Conservation (phyloP, 2,113 vertebrate species). For the Benitochromis conjunctus region DNA sequence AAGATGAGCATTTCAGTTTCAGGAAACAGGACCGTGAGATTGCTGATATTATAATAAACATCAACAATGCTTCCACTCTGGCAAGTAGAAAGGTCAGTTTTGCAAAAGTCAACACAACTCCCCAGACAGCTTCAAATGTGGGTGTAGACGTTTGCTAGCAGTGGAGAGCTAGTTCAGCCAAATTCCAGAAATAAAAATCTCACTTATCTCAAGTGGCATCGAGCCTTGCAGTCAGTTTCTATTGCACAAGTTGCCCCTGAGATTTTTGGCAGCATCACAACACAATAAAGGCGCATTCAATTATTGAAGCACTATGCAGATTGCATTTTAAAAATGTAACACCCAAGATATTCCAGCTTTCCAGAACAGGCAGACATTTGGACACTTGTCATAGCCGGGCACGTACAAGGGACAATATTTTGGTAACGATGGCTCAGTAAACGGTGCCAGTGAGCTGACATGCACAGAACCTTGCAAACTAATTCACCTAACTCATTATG, state of each 20-base stretch:
- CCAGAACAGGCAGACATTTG: neutral
- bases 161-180: neutral
- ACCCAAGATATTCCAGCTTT: neutral
- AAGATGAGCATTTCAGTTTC: neutral
- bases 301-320: neutral
- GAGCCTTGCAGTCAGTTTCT: neutral
- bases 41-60: neutral
- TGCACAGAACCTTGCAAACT: neutral
- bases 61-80: neutral
- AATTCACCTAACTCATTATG: neutral
- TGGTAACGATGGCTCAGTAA: neutral
- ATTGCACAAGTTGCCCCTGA: neutral
- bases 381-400: neutral
- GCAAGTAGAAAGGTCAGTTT: neutral
- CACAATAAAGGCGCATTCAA: neutral
- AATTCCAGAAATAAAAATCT: neutral
- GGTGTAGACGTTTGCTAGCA: neutral
- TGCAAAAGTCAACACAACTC: neutral
- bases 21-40: neutral
- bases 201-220: neutral
- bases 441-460: neutral
- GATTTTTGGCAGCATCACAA: neutral
- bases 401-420: neutral
- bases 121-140: neutral
- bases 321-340: neutral